Percentiles rank a stretch among this genome's conserved stretches.
These are phyloP conservation scores for Eilema sororculum DNA, from an alignment of 2,888 invertebrate genomes.

Conservation along the genomic window DNA sequence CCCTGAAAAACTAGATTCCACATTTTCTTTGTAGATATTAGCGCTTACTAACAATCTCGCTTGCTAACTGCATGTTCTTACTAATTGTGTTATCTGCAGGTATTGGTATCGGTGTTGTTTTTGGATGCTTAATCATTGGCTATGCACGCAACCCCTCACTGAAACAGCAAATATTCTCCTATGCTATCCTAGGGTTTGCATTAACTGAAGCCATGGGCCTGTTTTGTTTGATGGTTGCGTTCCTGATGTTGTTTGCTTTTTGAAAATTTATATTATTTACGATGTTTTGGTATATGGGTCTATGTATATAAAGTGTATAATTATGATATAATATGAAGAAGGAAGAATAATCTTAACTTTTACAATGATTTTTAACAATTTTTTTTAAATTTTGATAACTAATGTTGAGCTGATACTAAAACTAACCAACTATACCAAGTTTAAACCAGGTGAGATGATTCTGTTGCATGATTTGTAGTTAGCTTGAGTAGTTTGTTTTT, in stretches of 20 bases:
- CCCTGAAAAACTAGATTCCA: conserved; percentile 11
- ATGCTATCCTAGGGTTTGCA: conserved; percentile 99
- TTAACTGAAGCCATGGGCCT: conserved; percentile 99
- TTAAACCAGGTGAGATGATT: conserved; percentile 61
- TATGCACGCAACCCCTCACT: conserved; percentile 98
- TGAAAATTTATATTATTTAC: conserved; percentile 65
- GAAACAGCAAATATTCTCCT: conserved; percentile 99
- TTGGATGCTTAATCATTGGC: conserved; percentile 98
- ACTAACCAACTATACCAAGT: conserved; percentile 29
- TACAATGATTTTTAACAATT: conserved; percentile 8
- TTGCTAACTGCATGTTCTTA: conserved; percentile 30
- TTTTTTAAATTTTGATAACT: conserved; percentile 13
- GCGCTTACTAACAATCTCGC: conserved; percentile 20
- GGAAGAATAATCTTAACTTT: conserved; percentile 11
- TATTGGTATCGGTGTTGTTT: conserved; percentile 98
- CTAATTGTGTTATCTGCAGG: conserved; percentile 87
- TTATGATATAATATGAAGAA: conserved; percentile 15
- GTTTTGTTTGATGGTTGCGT: conserved; percentile 99
- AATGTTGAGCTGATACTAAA: background rate
- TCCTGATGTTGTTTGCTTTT: conserved; percentile 98
- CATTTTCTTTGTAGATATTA: conserved; percentile 24
- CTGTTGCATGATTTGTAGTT: conserved; percentile 48
- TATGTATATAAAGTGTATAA: conserved; percentile 51
- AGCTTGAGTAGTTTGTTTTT: conserved; percentile 12
- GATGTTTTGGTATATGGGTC: conserved; percentile 34